phyloP scores from a whole-genome alignment of 2,113 vertebrate genomes.

The Oxyura jamaicensis region DNA sequence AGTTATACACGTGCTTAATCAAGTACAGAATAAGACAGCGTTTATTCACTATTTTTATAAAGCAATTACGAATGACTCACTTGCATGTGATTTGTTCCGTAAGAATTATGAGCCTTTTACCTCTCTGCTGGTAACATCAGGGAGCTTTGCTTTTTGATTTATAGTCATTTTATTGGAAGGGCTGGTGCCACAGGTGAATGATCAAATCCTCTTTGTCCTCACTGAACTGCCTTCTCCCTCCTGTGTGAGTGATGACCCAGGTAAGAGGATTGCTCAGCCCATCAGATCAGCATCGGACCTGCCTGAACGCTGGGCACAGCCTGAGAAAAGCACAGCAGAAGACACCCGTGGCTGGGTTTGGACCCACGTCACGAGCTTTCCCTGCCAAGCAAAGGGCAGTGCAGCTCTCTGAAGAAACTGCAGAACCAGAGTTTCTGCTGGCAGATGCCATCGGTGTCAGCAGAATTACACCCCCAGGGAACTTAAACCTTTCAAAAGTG shows the following conservation, averaged over 20 bases:
- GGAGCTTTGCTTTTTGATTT: not conserved
- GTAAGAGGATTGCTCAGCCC: not conserved
- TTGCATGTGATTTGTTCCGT: constrained; percentile 53
- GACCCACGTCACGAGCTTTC: not conserved
- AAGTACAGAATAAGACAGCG: constrained; percentile 17
- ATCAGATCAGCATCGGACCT: not conserved
- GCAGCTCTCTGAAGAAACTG: not conserved
- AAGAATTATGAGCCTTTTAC: constrained; percentile 48
- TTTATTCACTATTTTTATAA: constrained; percentile 66
- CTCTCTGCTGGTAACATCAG: not conserved
- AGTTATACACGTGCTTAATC: constrained; percentile 49
- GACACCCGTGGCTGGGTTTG: not conserved
- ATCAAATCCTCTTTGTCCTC: not conserved
- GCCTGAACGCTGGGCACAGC: not conserved
- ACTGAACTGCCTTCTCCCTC: not conserved
- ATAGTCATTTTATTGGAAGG: not conserved
- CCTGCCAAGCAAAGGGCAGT: not conserved
- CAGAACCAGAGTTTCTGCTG: constrained; percentile 36
- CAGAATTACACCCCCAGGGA: constrained; percentile 35
- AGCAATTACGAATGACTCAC: constrained; percentile 70
- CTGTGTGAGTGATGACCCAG: not conserved
- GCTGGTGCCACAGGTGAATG: not conserved
- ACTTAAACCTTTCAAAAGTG: constrained; percentile 4
- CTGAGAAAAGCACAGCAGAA: not conserved
- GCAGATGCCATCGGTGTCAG: constrained; percentile 37